phyloP scores from a whole-genome alignment of 2,888 invertebrate species.

The Synanthedon vespiformis region DNA sequence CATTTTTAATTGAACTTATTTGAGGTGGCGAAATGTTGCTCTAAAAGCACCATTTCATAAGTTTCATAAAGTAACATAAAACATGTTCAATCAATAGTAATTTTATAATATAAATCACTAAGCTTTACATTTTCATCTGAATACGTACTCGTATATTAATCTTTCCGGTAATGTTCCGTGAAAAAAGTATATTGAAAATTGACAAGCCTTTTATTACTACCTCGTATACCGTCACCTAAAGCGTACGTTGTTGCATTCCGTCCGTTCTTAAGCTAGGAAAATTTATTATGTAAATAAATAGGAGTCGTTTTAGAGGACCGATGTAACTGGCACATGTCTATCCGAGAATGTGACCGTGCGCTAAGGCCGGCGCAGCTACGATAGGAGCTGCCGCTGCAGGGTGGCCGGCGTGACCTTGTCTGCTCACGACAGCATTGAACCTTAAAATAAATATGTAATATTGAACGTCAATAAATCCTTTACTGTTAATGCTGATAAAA shows the following conservation, averaged over 20 bases:
- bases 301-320: slow-evolving; percentile 23
- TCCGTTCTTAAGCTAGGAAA: slow-evolving; percentile 48
- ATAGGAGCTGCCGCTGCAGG: slow-evolving; percentile 34
- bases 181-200: too few relatives aligned
- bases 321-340: slow-evolving; percentile 18
- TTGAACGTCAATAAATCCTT: background rate
- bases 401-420: slow-evolving; percentile 67
- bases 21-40: too few relatives aligned
- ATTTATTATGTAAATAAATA: slow-evolving; percentile 41
- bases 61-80: too few relatives aligned
- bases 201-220: too few relatives aligned
- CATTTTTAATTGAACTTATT: too few relatives aligned
- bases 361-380: slow-evolving; percentile 42
- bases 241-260: slow-evolving; percentile 38
- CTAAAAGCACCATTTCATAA: too few relatives aligned
- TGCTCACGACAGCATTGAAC: slow-evolving; percentile 72
- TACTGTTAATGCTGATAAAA: too few relatives aligned
- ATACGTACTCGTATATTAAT: too few relatives aligned
- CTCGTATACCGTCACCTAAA: background rate
- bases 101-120: too few relatives aligned
- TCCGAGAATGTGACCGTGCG: slow-evolving; percentile 45
- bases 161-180: too few relatives aligned
- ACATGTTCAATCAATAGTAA: too few relatives aligned
- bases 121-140: too few relatives aligned
- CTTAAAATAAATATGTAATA: slow-evolving; percentile 29